Conservation (phyloP, 2,888 invertebrate genomes). For the Pterobdella sp. region DNA sequence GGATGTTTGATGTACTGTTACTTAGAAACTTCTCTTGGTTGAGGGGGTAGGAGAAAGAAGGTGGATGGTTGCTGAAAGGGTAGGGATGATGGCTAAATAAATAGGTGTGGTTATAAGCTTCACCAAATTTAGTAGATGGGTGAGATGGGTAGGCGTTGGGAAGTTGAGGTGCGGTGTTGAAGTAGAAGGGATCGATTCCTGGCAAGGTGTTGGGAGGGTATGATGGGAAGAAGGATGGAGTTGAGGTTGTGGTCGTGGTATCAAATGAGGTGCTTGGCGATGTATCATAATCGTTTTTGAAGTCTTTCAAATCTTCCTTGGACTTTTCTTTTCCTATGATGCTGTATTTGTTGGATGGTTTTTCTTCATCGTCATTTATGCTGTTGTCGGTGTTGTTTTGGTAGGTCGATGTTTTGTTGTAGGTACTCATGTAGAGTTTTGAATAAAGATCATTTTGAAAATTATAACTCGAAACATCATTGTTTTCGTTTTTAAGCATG, state of each 20-base stretch:
- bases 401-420: neutral
- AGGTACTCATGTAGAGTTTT: neutral
- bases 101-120: slow-evolving; percentile 12
- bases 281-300: neutral
- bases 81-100: slow-evolving; percentile 11
- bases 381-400: neutral
- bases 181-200: neutral
- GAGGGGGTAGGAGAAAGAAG: neutral
- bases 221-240: neutral
- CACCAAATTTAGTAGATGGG: neutral
- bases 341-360: neutral
- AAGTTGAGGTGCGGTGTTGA: slow-evolving; percentile 10
- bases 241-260: neutral
- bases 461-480: neutral
- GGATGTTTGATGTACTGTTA: neutral
- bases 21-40: neutral
- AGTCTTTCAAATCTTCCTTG: neutral
- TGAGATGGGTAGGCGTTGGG: neutral
- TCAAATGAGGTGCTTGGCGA: neutral
- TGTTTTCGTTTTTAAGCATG: neutral
- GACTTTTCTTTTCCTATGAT: neutral
- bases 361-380: neutral
- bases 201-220: neutral
- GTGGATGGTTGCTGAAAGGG: slow-evolving; percentile 10
- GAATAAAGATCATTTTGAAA: neutral